Evolutionary conservation across 2,113 vertebrate genomes (phyloP).

Genomic region (Pachypanchax playfairii): DNA sequence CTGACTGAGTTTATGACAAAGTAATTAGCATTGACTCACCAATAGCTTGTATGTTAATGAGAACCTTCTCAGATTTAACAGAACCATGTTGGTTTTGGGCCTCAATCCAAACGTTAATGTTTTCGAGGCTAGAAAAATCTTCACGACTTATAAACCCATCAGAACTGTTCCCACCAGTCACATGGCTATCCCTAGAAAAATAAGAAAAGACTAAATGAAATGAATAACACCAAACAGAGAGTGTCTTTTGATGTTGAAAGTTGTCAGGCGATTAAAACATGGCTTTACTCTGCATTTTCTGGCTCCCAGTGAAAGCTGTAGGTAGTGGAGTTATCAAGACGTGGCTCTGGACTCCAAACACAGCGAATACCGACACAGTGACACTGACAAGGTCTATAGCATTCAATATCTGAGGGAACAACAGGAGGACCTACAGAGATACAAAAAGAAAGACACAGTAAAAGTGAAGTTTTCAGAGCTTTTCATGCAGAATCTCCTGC

Average conservation of each 20-base stretch:
- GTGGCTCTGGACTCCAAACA: conserved; percentile 45
- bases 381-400: conserved; percentile 47
- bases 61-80: conserved; percentile 18
- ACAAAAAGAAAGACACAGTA: background rate
- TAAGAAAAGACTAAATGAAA: background rate
- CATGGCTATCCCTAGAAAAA: conserved; percentile 12
- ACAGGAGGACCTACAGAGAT: conserved; percentile 43
- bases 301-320: conserved; percentile 72
- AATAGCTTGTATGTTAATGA: conserved; percentile 50
- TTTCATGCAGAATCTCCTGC: background rate
- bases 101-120: conserved; percentile 67
- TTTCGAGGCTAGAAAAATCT: background rate
- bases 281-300: conserved; percentile 32
- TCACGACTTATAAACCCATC: conserved; percentile 30
- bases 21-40: conserved; percentile 53
- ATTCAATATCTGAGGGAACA: conserved; percentile 47
- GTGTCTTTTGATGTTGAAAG: background rate
- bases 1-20: background rate
- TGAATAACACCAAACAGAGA: background rate
- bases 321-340: conserved; percentile 9
- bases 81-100: conserved; percentile 39
- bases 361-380: conserved; percentile 56
- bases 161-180: background rate
- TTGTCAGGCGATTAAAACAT: background rate
- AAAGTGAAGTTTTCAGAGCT: background rate